These are phyloP conservation scores for Hydropotes inermis DNA, from an alignment of 2,113 vertebrate genomes.

Conservation along the genomic window DNA sequence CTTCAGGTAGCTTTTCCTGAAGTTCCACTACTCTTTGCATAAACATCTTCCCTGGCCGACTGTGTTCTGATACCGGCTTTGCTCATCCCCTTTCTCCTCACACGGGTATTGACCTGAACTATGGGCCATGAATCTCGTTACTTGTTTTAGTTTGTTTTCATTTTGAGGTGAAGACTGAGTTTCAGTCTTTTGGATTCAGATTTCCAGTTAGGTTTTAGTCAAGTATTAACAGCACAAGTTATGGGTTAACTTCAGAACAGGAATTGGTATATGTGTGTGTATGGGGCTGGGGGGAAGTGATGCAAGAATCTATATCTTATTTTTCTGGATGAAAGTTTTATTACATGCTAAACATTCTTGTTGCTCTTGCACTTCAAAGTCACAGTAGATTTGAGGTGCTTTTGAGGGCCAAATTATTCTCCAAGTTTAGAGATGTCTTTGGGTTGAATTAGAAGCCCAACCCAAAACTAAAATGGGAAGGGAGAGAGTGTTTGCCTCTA, in stretches of 20 bases:
- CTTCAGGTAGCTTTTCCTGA: constrained; percentile 87
- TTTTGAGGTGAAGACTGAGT: constrained; percentile 79
- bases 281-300: neutral
- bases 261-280: constrained; percentile 51
- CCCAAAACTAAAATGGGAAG: constrained; percentile 25
- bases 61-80: constrained; percentile 85
- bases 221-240: constrained; percentile 75
- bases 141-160: constrained; percentile 61
- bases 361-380: constrained; percentile 77
- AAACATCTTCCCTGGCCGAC: constrained; percentile 62
- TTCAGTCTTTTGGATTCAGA: constrained; percentile 78
- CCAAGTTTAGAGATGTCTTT: constrained; percentile 19
- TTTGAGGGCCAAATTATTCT: neutral
- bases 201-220: constrained; percentile 46
- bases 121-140: constrained; percentile 82
- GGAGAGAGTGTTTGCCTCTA: neutral
- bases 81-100: constrained; percentile 73
- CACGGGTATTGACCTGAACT: constrained; percentile 78
- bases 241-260: constrained; percentile 78
- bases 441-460: constrained; percentile 61
- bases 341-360: constrained; percentile 76
- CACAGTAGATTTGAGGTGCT: constrained; percentile 54
- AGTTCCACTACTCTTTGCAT: constrained; percentile 84
- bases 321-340: constrained; percentile 71
- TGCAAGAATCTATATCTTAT: constrained; percentile 75